A percentile compares a stretch with the other conserved stretches of the same genome.
phyloP scores from a whole-genome alignment of 2,888 invertebrate genomes.

The Gari tellinella region DNA sequence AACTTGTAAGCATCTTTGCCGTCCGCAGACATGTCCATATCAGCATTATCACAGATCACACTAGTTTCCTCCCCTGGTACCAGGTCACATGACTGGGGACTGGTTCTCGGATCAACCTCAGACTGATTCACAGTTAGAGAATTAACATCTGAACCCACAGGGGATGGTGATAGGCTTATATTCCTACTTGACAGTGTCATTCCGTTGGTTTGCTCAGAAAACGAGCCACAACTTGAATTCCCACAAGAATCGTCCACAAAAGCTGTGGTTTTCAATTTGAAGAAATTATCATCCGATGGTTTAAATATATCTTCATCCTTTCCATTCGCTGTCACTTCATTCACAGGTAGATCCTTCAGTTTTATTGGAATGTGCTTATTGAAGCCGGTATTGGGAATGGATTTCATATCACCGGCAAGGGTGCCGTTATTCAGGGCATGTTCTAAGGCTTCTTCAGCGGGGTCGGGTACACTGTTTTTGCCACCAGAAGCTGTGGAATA shows the following conservation, averaged over 20 bases:
- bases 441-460: constrained; percentile 48
- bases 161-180: constrained; percentile 49
- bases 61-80: too few relatives aligned
- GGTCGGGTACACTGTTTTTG: constrained; percentile 41
- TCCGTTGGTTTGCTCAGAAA: constrained; percentile 49
- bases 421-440: constrained; percentile 15
- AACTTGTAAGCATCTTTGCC: too few relatives aligned
- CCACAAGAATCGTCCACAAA: constrained; percentile 28
- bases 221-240: constrained; percentile 48
- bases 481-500: constrained; percentile 66
- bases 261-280: constrained; percentile 32
- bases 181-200: constrained; percentile 34
- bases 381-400: constrained; percentile 10
- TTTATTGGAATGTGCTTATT: constrained; percentile 25
- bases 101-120: constrained; percentile 29
- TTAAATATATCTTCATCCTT: constrained; percentile 66
- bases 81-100: constrained; percentile 36
- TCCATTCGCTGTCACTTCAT: constrained; percentile 18
- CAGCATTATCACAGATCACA: too few relatives aligned
- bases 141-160: constrained; percentile 36
- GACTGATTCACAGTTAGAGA: constrained; percentile 25
- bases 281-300: constrained; percentile 58
- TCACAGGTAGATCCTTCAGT: constrained; percentile 20
- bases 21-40: too few relatives aligned
- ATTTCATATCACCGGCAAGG: constrained; percentile 4